phyloP scores from a whole-genome alignment of 2,113 vertebrate genomes.

The Empidonax traillii region DNA sequence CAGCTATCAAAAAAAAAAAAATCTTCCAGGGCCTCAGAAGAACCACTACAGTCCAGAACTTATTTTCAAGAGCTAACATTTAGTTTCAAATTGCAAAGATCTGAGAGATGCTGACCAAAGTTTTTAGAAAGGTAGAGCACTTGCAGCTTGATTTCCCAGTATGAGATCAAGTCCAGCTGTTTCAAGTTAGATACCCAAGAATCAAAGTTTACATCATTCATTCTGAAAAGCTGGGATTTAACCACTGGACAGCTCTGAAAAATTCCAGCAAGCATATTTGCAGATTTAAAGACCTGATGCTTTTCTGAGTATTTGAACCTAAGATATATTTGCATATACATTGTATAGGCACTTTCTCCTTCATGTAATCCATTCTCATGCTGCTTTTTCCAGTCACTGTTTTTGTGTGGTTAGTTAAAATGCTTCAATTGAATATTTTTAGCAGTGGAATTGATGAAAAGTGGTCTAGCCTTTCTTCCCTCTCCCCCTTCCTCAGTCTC shows the following conservation, averaged over 20 bases:
- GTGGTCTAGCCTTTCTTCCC: neutral
- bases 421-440: neutral
- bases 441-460: neutral
- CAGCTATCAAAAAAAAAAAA: neutral
- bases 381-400: neutral
- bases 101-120: neutral
- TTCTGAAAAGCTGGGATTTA: conserved; percentile 1
- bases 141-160: neutral
- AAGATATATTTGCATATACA: neutral
- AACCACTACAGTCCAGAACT: neutral
- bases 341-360: neutral
- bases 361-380: neutral
- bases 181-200: neutral
- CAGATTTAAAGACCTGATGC: neutral
- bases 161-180: neutral
- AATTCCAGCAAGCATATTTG: neutral
- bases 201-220: neutral
- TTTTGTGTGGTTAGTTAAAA: neutral
- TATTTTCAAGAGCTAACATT: neutral
- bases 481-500: neutral
- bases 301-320: neutral
- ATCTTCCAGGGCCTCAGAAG: neutral
- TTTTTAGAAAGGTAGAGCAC: neutral
- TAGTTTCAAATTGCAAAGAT: neutral
- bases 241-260: neutral